Evolutionary conservation across 1,140 invertebrate species (phyloP).

Genomic region (Akabosia matsudoensis): DNA sequence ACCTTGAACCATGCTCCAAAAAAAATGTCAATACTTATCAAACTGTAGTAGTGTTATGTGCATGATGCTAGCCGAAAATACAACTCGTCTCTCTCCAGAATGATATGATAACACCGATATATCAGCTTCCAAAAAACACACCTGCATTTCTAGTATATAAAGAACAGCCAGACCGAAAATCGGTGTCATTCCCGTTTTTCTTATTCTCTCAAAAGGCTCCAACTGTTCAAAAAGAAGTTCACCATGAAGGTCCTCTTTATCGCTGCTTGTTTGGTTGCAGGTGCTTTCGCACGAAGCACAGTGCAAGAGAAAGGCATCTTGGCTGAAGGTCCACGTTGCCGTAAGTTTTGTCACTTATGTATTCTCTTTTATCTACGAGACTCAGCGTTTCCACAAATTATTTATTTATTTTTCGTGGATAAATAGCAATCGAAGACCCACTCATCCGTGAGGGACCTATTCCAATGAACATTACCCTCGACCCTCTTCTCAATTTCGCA

Average conservation of each 20-base stretch:
- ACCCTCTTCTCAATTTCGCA: not conserved
- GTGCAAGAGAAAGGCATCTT: not conserved
- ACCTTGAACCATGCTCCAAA: no score
- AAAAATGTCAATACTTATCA: no score
- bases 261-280: not conserved
- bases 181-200: no score
- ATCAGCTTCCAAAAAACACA: no score
- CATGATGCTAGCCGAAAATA: no score
- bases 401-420: not conserved
- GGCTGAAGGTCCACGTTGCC: not conserved
- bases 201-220: no score
- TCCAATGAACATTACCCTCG: not conserved
- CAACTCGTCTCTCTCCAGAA: no score
- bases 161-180: no score
- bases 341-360: not conserved
- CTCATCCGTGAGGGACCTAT: not conserved
- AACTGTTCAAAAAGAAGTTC: not conserved
- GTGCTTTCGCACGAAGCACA: not conserved
- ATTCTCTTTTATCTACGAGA: not conserved
- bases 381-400: not conserved
- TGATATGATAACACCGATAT: no score
- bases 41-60: no score
- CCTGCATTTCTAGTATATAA: no score
- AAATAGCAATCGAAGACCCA: not conserved
- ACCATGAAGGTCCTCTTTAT: conserved; percentile 9